Evolutionary conservation across 1,140 invertebrate species (phyloP).

Genomic region (Camponotus vicinus): DNA sequence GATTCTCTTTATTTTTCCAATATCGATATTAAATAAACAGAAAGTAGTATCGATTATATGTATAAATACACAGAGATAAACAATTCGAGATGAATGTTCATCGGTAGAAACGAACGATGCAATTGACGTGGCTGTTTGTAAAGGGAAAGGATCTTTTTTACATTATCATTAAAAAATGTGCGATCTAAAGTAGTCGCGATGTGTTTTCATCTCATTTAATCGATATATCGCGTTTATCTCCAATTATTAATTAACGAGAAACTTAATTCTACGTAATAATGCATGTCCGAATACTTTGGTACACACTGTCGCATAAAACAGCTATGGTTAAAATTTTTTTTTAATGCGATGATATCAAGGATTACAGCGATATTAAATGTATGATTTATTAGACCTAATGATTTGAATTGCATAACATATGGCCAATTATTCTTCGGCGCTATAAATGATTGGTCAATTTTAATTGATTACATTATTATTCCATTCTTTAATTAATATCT

Average conservation of each 20-base stretch:
- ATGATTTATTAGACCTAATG: constrained; percentile 46
- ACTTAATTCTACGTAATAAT: background rate
- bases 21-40: too few relatives aligned
- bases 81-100: background rate
- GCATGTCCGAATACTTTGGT: background rate
- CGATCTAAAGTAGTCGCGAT: background rate
- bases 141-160: background rate
- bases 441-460: constrained; percentile 33
- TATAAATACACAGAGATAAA: background rate
- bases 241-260: constrained; percentile 41
- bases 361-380: constrained; percentile 44
- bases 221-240: constrained; percentile 28
- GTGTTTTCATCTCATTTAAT: background rate
- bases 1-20: too few relatives aligned
- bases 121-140: background rate
- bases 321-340: background rate
- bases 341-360: constrained; percentile 24
- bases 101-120: background rate
- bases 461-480: constrained; percentile 48
- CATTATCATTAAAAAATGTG: background rate
- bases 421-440: constrained; percentile 1
- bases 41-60: background rate
- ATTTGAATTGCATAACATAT: constrained; percentile 39
- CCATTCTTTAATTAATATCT: constrained; percentile 20
- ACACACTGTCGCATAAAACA: background rate